These are phyloP conservation scores for Knipowitschia caucasica DNA, from an alignment of 2,797 vertebrate species.

Conservation along the genomic window DNA sequence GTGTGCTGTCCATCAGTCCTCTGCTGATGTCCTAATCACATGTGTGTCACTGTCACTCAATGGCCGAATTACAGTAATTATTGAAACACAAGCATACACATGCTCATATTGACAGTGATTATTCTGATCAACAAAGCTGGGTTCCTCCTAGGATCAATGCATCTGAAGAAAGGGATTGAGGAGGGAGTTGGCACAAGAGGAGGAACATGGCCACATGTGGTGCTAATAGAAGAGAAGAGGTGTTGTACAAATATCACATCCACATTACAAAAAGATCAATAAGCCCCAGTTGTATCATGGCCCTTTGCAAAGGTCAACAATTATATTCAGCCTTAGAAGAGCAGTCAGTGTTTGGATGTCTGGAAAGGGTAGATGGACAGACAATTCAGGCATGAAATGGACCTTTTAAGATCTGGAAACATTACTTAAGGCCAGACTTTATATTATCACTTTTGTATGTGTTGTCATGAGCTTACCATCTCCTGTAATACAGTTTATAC, in stretches of 20 bases:
- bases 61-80: conserved; percentile 78
- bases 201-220: conserved; percentile 50
- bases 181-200: conserved; percentile 8
- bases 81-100: conserved; percentile 57
- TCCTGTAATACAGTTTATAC: background rate
- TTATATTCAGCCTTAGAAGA: conserved; percentile 49
- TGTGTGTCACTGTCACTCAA: conserved; percentile 63
- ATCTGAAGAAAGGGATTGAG: conserved; percentile 53
- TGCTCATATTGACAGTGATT: conserved; percentile 70
- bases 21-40: conserved; percentile 77
- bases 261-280: conserved; percentile 61
- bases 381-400: conserved; percentile 45
- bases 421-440: background rate
- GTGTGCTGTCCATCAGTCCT: conserved; percentile 60
- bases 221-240: conserved; percentile 58
- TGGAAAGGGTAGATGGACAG: conserved; percentile 57
- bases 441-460: background rate
- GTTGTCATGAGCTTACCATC: background rate
- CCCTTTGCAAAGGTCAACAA: conserved; percentile 57
- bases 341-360: conserved; percentile 35
- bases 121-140: conserved; percentile 78
- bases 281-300: conserved; percentile 43
- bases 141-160: conserved; percentile 78
- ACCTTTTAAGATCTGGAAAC: conserved; percentile 19
- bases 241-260: conserved; percentile 63